Conservation (phyloP, 1,140 invertebrate genomes). For the Bursaphelenchus mucronatus region DNA sequence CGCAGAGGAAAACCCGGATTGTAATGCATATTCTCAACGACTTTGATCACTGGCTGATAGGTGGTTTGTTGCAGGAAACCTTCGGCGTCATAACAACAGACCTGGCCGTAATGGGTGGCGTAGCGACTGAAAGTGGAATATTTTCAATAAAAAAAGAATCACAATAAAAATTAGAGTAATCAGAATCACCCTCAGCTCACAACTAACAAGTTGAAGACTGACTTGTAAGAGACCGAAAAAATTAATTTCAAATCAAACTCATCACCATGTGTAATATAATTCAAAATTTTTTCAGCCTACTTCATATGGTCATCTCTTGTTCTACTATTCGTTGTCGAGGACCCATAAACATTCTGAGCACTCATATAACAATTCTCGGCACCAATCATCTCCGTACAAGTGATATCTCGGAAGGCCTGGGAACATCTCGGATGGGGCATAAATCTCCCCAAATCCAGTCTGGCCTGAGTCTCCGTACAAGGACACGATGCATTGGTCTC, state of each 20-base stretch:
- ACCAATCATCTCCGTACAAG: conserved; percentile 54
- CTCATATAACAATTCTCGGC: conserved; percentile 60
- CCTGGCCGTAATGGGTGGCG: conserved; percentile 60
- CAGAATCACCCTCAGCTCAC: too few relatives aligned
- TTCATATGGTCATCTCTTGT: too few relatives aligned
- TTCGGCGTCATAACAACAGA: conserved; percentile 56
- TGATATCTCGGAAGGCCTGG: conserved; percentile 60
- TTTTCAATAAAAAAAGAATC: too few relatives aligned
- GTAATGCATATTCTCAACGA: conserved; percentile 53
- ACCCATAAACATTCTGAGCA: conserved; percentile 56
- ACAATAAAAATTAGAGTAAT: too few relatives aligned
- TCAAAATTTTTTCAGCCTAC: too few relatives aligned
- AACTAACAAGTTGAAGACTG: too few relatives aligned
- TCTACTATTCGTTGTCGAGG: conserved; percentile 29
- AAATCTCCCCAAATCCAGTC: conserved; percentile 55
- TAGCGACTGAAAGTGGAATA: conserved; percentile 42
- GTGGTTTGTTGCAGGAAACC: conserved; percentile 58
- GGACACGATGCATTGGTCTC: conserved; percentile 60
- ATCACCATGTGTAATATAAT: too few relatives aligned
- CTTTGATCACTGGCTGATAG: conserved; percentile 60
- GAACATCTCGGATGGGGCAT: conserved; percentile 60
- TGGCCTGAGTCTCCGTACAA: conserved; percentile 45
- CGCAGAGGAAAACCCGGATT: conserved; percentile 59
- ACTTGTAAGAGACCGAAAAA: too few relatives aligned
- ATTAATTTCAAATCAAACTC: background rate